Evolutionary conservation across 2,888 invertebrate species (phyloP).

Genomic region (Cyclophora albipunctata): DNA sequence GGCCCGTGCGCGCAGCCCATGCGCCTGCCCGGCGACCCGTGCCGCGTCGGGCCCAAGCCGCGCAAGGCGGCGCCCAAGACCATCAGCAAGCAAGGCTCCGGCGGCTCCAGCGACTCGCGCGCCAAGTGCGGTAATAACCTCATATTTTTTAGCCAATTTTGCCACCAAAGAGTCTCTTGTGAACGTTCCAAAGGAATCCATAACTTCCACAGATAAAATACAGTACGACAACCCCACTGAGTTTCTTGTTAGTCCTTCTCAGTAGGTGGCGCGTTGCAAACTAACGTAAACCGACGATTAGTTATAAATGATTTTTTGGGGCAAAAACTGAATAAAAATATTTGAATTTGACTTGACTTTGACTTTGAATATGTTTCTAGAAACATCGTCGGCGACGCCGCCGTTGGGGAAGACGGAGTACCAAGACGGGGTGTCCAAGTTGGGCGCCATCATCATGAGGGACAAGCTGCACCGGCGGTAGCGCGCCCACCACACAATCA

Average conservation of each 20-base stretch:
- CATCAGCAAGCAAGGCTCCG: constrained; percentile 51
- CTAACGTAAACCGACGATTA: no score
- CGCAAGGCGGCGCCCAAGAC: constrained; percentile 43
- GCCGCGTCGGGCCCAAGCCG: constrained; percentile 67
- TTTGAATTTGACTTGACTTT: no score
- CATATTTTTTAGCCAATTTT: neutral
- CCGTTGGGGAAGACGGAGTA: constrained; percentile 77
- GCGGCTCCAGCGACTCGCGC: constrained; percentile 39
- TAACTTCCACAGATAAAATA: no score
- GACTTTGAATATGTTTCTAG: constrained; percentile 20
- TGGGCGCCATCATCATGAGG: constrained; percentile 77
- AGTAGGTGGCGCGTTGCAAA: no score
- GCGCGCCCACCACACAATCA: constrained; percentile 10
- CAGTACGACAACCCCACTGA: no score
- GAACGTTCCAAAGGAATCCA: no score
- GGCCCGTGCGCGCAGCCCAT: constrained; percentile 75
- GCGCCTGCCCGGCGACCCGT: constrained; percentile 75
- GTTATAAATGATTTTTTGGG: no score
- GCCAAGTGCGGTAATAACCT: constrained; percentile 51
- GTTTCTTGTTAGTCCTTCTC: no score
- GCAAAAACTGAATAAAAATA: no score
- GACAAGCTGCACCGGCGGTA: constrained; percentile 70
- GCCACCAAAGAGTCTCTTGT: neutral
- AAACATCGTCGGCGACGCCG: constrained; percentile 55
- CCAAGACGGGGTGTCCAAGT: constrained; percentile 76